phyloP scores from a whole-genome alignment of 2,113 vertebrate species.

The Prionailurus viverrinus region DNA sequence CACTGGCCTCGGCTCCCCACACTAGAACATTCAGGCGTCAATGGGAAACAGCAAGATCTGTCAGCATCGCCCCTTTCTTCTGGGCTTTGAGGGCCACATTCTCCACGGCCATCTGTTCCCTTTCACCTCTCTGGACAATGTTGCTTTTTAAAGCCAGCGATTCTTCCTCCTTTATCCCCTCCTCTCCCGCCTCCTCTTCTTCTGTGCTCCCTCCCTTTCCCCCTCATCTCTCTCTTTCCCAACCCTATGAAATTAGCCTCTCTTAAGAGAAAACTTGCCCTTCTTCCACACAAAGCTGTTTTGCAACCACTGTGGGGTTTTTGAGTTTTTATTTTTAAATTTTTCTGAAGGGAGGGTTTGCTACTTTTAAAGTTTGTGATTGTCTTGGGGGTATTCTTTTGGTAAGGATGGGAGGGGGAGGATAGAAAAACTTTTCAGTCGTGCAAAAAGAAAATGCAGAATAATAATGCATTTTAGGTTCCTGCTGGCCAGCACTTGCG shows the following conservation, averaged over 20 bases:
- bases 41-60: conserved; percentile 91
- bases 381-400: conserved; percentile 57
- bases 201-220: conserved; percentile 64
- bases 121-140: conserved; percentile 93
- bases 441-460: conserved; percentile 55
- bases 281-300: conserved; percentile 52
- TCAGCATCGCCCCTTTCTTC: conserved; percentile 88
- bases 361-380: conserved; percentile 63
- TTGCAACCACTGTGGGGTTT: conserved; percentile 40
- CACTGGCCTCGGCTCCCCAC: conserved; percentile 86
- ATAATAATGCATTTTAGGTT: conserved; percentile 55
- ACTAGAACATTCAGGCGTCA: conserved; percentile 87
- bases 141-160: conserved; percentile 90
- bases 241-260: conserved; percentile 50
- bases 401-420: background rate
- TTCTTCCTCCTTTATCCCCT: conserved; percentile 85
- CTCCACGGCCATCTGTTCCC: conserved; percentile 92
- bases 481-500: conserved; percentile 35
- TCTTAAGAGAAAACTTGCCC: conserved; percentile 50
- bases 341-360: conserved; percentile 55
- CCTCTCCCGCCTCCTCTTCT: conserved; percentile 59
- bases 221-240: conserved; percentile 46
- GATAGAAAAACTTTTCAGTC: conserved; percentile 46
- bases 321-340: conserved; percentile 56
- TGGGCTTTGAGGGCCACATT: conserved; percentile 89